These are phyloP conservation scores for Melikaiella ostensackeni DNA, from an alignment of 2,888 invertebrate species.

Conservation along the genomic window DNA sequence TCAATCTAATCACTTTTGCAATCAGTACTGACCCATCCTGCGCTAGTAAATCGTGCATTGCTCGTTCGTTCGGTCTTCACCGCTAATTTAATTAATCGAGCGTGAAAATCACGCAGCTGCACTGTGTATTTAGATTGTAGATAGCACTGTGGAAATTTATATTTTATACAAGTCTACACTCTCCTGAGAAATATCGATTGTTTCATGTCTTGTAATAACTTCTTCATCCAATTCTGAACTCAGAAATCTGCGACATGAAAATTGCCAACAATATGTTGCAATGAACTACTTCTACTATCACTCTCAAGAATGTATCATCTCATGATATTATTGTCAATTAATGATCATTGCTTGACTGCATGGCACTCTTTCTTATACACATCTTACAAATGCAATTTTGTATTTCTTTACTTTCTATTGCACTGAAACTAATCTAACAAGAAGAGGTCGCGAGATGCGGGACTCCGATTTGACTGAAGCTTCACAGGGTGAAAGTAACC, in stretches of 20 bases:
- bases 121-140: conserved; percentile 29
- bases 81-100: conserved; percentile 37
- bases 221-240: conserved; percentile 18
- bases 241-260: conserved; percentile 37
- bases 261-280: neutral
- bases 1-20: conserved; percentile 32
- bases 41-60: conserved; percentile 36
- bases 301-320: neutral
- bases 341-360: conserved; percentile 31
- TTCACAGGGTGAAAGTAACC: no score
- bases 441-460: no score
- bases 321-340: conserved; percentile 2
- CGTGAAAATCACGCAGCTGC: conserved; percentile 30
- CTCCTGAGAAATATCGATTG: conserved; percentile 22
- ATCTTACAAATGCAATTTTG: neutral
- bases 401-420: neutral
- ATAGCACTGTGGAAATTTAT: conserved; percentile 27
- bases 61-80: conserved; percentile 37
- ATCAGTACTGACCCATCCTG: conserved; percentile 25
- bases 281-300: neutral
- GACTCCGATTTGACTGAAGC: no score
- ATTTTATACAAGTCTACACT: conserved; percentile 21
- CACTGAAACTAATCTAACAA: neutral
- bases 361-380: conserved; percentile 9
- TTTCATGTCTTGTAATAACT: conserved; percentile 19